phyloP scores from a whole-genome alignment of 2,113 vertebrate species.

The Chaenocephalus aceratus region DNA sequence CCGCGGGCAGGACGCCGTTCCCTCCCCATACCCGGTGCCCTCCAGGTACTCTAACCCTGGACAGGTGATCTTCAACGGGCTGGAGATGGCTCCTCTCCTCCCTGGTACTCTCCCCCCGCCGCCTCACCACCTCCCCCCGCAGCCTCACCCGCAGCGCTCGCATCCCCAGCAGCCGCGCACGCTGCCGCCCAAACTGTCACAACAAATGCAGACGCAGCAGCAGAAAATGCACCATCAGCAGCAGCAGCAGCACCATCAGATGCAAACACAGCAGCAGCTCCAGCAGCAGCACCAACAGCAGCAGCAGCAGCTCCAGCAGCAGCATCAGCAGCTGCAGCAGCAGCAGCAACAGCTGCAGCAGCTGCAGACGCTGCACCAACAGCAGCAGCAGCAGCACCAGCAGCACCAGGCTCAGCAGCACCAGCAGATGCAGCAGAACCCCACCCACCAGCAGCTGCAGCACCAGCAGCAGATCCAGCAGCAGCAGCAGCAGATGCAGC shows the following conservation, averaged over 20 bases:
- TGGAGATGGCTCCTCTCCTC: slow-evolving; percentile 87
- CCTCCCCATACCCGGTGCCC: slow-evolving; percentile 84
- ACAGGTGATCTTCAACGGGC: slow-evolving; percentile 88
- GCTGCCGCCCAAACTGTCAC: slow-evolving; percentile 68
- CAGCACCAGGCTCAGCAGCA: slow-evolving; percentile 75
- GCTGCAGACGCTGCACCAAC: slow-evolving; percentile 57
- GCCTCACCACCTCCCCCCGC: slow-evolving; percentile 82
- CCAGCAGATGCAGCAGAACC: slow-evolving; percentile 68
- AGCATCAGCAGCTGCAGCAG: slow-evolving; percentile 52
- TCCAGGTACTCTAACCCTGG: slow-evolving; percentile 89
- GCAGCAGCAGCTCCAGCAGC: slow-evolving; percentile 54
- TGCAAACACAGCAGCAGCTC: slow-evolving; percentile 31
- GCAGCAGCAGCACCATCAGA: slow-evolving; percentile 60
- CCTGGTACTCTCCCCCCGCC: slow-evolving; percentile 85
- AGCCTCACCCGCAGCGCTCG: slow-evolving; percentile 76
- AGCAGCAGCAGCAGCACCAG: slow-evolving; percentile 63
- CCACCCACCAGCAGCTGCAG: slow-evolving; percentile 64
- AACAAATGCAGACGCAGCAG: slow-evolving; percentile 70
- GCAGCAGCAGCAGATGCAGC: slow-evolving; percentile 83
- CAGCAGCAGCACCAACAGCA: slow-evolving; percentile 60
- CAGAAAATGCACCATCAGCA: slow-evolving; percentile 72
- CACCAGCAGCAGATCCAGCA: slow-evolving; percentile 82
- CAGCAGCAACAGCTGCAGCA: slow-evolving; percentile 66
- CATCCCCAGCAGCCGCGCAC: slow-evolving; percentile 79
- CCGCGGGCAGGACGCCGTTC: slow-evolving; percentile 80